Base-by-base conservation (phyloP, 2,113 vertebrate genomes). In the Gopherus flavomarginatus region DNA sequence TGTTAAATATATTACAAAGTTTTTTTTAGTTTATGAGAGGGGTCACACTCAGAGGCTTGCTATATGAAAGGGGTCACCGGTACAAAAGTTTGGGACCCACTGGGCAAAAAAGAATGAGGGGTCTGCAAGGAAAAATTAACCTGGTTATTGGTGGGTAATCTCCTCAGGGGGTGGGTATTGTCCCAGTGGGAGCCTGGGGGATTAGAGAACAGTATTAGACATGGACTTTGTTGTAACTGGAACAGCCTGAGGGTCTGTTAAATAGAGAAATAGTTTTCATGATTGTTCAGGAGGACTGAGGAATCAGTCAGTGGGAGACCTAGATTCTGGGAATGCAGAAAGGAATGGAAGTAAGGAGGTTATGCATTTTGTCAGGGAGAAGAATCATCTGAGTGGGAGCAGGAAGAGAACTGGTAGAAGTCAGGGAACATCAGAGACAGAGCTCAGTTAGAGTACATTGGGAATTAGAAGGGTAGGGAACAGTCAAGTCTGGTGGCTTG, bases 311-410 rank as follows among this genome's bases (percentile, higher is more conserved):
- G 5, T 29, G 21, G 5, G 31, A n/a, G n/a, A 94, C 54, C 9
- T 56, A 56, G 54, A 56, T 24, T 53, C 52, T 26, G 54, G 54
- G 24, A 56, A 56, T 56, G 54, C 24, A 56, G 22, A 26, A 56
- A 56, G 82, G 62, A 26, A 62, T 1, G 86, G 27, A 47, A 92
- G 88, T 85, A 86, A 86, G 52, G 42, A 42, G 69, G 52, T 3
- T 49, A 62, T 54, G 5, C 35, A 53, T 82, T 92, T 83, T 83
- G 14, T 85, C 44, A 57, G 75, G 87, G 29, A 8, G 8, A 94
- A 6, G 29, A 16, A 83, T 83, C 75, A 82, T 0, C 0, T 84
- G 0, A 2, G 21, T 44, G 81, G 57, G 3, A 83, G 19, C 65
- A 78, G 86, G 89, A 62, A 80, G 42, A 94, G 54, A 90, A 90